These are phyloP conservation scores for Rhyzopertha dominica DNA, from an alignment of 1,140 invertebrate genomes.

Conservation along the genomic window DNA sequence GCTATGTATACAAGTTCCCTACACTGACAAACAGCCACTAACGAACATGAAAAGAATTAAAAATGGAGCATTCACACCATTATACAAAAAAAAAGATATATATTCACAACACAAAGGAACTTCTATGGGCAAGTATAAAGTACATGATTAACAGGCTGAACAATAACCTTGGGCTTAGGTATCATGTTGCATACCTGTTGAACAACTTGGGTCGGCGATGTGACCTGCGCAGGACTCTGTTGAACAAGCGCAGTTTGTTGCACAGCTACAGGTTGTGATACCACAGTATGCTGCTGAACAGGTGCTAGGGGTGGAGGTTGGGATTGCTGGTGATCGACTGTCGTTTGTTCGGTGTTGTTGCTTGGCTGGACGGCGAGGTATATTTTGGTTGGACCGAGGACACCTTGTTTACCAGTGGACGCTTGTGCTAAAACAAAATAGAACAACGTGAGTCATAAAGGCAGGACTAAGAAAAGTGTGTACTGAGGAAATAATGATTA, in stretches of 20 bases:
- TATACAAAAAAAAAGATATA: conserved; percentile 8
- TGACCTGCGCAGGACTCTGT: not conserved
- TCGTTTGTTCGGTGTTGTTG: conserved; percentile 17
- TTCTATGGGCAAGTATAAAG: conserved; percentile 15
- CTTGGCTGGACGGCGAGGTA: conserved; percentile 74
- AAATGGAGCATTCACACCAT: not conserved
- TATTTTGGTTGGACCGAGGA: conserved; percentile 77
- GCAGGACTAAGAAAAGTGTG: too few relatives aligned
- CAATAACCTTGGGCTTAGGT: conserved; percentile 34
- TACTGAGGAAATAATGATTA: too few relatives aligned
- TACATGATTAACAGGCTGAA: conserved; percentile 28
- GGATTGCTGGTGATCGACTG: conserved; percentile 26
- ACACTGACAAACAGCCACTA: too few relatives aligned
- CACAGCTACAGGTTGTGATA: conserved; percentile 4
- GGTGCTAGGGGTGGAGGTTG: conserved; percentile 50
- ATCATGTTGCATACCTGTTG: conserved; percentile 42
- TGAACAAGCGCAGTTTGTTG: conserved; percentile 3
- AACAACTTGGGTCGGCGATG: conserved; percentile 15
- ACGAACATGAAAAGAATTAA: too few relatives aligned
- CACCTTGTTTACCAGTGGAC: conserved; percentile 72
- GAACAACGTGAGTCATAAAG: conserved; percentile 13
- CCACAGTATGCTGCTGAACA: conserved; percentile 41
- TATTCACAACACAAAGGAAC: not conserved
- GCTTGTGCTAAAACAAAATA: conserved; percentile 60
- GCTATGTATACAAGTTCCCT: too few relatives aligned